A percentile compares a stretch with the other conserved stretches of the same genome.
Evolutionary conservation across 2,888 invertebrate genomes (phyloP).

Genomic region (Caenorhabditis uteleia): DNA sequence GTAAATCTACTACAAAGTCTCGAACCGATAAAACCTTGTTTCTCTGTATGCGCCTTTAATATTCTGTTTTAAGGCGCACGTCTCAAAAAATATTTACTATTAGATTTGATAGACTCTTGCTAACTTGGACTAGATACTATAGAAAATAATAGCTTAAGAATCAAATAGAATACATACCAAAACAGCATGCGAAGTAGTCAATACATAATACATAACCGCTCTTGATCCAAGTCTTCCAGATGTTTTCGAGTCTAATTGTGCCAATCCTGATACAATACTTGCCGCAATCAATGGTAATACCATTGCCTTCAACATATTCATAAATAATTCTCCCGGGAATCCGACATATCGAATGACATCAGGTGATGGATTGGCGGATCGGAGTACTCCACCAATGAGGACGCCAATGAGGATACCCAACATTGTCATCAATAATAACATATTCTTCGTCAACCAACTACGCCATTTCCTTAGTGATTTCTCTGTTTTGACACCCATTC

Average conservation of each 20-base stretch:
- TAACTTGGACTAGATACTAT: conserved; percentile 71
- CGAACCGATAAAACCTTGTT: not conserved
- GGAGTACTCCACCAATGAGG: conserved; percentile 34
- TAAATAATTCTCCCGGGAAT: conserved; percentile 78
- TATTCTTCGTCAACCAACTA: conserved; percentile 40
- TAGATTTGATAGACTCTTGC: conserved; percentile 63
- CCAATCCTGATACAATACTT: conserved; percentile 76
- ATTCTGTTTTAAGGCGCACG: too few species aligned
- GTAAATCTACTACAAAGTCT: too few species aligned
- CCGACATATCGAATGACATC: conserved; percentile 72
- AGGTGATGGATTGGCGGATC: conserved; percentile 35
- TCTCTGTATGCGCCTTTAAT: not conserved
- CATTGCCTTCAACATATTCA: conserved; percentile 78
- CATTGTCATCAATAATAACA: conserved; percentile 43
- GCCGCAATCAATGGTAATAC: conserved; percentile 78
- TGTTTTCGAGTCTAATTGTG: conserved; percentile 76
- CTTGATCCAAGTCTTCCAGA: conserved; percentile 77
- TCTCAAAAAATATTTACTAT: too few species aligned
- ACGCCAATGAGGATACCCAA: conserved; percentile 45
- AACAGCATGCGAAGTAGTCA: conserved; percentile 76
- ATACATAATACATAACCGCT: conserved; percentile 76
- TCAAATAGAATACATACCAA: conserved; percentile 70
- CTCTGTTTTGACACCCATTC: conserved; percentile 20
- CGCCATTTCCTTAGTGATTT: conserved; percentile 9
- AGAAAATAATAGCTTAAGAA: too few species aligned